A percentile compares a stretch with the other conserved stretches of the same genome.
Conservation (phyloP, 2,113 vertebrate genomes). For the Pandion haliaetus region DNA sequence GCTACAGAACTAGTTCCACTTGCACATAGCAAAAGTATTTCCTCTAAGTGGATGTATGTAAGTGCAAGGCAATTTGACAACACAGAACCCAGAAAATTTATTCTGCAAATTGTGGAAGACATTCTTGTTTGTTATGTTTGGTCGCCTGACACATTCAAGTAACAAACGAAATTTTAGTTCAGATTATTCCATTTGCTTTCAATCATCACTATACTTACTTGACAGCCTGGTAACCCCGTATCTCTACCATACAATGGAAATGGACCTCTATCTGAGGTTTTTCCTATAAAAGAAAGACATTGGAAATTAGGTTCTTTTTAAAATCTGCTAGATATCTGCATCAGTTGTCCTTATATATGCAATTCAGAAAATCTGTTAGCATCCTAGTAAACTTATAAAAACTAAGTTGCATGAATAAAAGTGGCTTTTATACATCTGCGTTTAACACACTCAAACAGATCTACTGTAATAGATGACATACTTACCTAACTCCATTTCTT, state of each 20-base stretch:
- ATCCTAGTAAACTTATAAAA: neutral
- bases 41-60: neutral
- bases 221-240: constrained; percentile 84
- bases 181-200: neutral
- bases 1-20: neutral
- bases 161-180: neutral
- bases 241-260: constrained; percentile 89
- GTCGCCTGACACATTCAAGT: neutral
- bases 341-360: neutral
- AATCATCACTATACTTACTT: constrained; percentile 78
- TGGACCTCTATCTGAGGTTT: constrained; percentile 86
- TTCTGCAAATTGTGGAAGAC: neutral
- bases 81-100: neutral
- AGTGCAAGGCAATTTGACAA: neutral
- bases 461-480: neutral
- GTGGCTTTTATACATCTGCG: neutral
- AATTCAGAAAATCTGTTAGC: neutral
- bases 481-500: neutral
- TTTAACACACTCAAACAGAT: neutral
- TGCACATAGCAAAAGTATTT: neutral
- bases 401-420: neutral
- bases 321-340: neutral
- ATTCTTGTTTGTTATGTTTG: neutral
- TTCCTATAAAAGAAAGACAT: constrained; percentile 79
- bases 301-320: neutral